Evolutionary conservation across 2,888 invertebrate genomes (phyloP).

Genomic region (Melinopterus prodromus): DNA sequence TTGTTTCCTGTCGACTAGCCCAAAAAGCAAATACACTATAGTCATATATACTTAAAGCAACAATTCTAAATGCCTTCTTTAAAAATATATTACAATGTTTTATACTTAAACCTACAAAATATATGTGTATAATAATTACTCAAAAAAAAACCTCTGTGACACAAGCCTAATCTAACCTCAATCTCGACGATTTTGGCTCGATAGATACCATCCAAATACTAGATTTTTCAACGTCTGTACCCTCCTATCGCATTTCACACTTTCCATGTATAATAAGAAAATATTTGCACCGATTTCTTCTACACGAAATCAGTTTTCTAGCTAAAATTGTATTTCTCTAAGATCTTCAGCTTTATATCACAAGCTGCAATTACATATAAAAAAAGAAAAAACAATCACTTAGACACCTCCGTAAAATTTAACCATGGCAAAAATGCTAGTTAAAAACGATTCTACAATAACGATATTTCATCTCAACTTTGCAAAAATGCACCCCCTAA

Average conservation of each 20-base stretch:
- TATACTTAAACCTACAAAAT: background rate
- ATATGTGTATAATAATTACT: background rate
- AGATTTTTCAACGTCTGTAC: background rate
- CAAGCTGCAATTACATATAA: background rate
- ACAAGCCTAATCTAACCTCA: background rate
- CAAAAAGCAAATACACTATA: constrained; percentile 4
- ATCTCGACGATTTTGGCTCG: background rate
- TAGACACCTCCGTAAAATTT: no score
- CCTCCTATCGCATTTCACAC: background rate
- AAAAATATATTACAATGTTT: constrained; percentile 4
- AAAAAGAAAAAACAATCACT: background rate
- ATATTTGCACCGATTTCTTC: background rate
- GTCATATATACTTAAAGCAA: constrained; percentile 4
- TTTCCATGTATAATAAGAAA: background rate
- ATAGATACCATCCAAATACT: background rate
- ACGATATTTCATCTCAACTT: background rate
- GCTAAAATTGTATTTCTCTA: background rate
- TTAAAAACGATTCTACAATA: background rate
- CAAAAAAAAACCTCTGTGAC: background rate
- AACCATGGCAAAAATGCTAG: background rate
- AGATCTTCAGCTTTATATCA: background rate
- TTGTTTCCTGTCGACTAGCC: background rate
- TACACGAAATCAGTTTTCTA: background rate
- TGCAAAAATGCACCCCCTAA: background rate
- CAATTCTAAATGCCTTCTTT: background rate